Evolutionary conservation across 2,888 invertebrate genomes (phyloP), one percentile per base, ranked within the genome.

Genomic region (Steinernema scapterisci): DNA sequence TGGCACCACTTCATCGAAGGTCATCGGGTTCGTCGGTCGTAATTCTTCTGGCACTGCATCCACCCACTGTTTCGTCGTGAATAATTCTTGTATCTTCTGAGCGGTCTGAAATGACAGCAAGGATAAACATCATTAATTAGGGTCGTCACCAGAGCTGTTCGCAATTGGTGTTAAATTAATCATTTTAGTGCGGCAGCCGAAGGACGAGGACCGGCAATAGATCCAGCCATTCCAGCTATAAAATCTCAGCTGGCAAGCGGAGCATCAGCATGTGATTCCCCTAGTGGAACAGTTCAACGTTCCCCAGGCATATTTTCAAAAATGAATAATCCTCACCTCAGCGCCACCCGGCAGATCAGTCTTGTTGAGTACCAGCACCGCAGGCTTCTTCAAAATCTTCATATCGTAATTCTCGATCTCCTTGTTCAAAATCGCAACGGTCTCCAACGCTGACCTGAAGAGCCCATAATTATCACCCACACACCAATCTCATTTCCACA

Each of bases 281-380:
- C n/a, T n/a, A n/a, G n/a, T n/a, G n/a, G n/a, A n/a, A n/a, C n/a
- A n/a, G n/a, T n/a, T n/a, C n/a, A n/a, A n/a, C n/a, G n/a, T n/a
- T n/a, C n/a, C n/a, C n/a, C n/a, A n/a, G n/a, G n/a, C n/a, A n/a
- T n/a, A n/a, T n/a, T n/a, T n/a, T n/a, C n/a, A n/a, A n/a, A n/a
- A n/a, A n/a, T n/a, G n/a, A n/a, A n/a, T n/a, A 48, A 48, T 3
- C 27, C 73, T 23, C 56, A 79, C 84, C 79, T 79, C 63, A 27
- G 56, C 44, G 11, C 80, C 83, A 44, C 76, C 75, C 0, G 78
- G 70, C 21, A 78, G 43, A 70, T 86, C 86, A 6, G 75, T 80
- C 74, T 86, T 86, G 71, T 86, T 86, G 13, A 86, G 71, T 2
- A 82, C 77, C 51, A 85, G 74, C 23, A 86, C 76, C 0, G 78